Base-by-base conservation (phyloP, 2,888 invertebrate species). In the Ecliptopera silaceata region DNA sequence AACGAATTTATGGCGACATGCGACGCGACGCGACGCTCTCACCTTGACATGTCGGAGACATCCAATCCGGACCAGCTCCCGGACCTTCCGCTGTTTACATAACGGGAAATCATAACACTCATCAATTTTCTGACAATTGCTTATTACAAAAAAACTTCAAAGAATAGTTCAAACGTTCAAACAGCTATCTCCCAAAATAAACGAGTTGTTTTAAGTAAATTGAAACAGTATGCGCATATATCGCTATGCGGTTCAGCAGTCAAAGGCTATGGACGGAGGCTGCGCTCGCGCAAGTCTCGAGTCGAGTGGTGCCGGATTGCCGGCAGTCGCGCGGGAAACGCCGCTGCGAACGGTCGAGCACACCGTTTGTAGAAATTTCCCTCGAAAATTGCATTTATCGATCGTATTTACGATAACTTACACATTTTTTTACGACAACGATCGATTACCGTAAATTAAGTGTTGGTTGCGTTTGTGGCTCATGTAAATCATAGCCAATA, bases 311-410 rank as follows among this genome's bases (percentile, higher is more conserved):
- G 70, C 76, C 74, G 77, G 71, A 71, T 73, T 57, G 69, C 75
- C 74, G 77, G 73, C 85, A 91, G 90, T 90, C 84, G 86, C 88
- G 84, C 86, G 86, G 78, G 79, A 79, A 80, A 77, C 88, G 74
- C 83, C 77, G 86, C 84, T 81, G 82, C 80, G 70, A 50, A 67
- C 70, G 75, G 83, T 78, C 82, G 83, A 66, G 64, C 56, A 61
- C 71, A 68, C 69, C 70, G 72, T 70, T 62, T 65, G 70, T 69
- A 63, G 64, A 66, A 64, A 67, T 66, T 67, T 68, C 63, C 57
- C 60, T 63, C 62, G 63, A 71, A 70, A 58, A 63, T 59, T 65
- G 65, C 66, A 65, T 72, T 63, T 77, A 70, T 79, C 90, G 89
- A 88, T 81, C 83, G 74, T 75, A 82, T 84, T 87, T 86, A 88